Evolutionary conservation across 1,140 invertebrate genomes (phyloP).

Genomic region (Aphelenchoides fujianensis): DNA sequence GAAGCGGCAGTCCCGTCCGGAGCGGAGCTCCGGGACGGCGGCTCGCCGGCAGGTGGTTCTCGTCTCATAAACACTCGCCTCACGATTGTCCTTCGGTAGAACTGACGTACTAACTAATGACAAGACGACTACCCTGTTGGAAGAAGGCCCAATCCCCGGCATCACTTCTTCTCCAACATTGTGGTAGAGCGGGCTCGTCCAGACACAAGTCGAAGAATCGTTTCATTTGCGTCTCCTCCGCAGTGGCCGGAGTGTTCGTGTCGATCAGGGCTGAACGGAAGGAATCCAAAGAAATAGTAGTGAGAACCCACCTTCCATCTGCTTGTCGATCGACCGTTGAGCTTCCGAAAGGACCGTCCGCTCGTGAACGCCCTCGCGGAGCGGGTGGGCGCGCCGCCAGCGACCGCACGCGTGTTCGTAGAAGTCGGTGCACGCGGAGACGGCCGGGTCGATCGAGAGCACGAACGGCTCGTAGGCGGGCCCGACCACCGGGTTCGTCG

Average conservation of each 20-base stretch:
- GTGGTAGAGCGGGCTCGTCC: background rate
- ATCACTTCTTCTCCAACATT: too few species aligned
- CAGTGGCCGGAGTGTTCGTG: background rate
- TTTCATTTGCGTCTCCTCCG: background rate
- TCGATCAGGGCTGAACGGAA: background rate
- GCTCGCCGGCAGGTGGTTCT: too few species aligned
- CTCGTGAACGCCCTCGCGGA: background rate
- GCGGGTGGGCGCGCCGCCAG: background rate
- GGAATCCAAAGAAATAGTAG: background rate
- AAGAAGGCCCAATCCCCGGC: too few species aligned
- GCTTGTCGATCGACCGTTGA: background rate
- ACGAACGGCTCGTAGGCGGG: background rate
- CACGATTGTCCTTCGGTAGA: too few species aligned
- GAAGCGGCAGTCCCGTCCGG: too few species aligned
- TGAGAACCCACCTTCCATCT: background rate
- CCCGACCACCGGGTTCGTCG: background rate
- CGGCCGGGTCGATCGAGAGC: background rate
- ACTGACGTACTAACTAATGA: too few species aligned
- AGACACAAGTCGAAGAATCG: background rate
- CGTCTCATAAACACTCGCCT: too few species aligned
- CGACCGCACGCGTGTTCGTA: slow-evolving; percentile 8
- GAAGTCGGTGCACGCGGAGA: background rate
- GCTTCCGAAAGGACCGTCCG: background rate
- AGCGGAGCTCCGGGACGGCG: too few species aligned
- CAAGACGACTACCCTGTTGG: too few species aligned